phyloP scores from a whole-genome alignment of 2,113 vertebrate species.

The Electrona antarctica region DNA sequence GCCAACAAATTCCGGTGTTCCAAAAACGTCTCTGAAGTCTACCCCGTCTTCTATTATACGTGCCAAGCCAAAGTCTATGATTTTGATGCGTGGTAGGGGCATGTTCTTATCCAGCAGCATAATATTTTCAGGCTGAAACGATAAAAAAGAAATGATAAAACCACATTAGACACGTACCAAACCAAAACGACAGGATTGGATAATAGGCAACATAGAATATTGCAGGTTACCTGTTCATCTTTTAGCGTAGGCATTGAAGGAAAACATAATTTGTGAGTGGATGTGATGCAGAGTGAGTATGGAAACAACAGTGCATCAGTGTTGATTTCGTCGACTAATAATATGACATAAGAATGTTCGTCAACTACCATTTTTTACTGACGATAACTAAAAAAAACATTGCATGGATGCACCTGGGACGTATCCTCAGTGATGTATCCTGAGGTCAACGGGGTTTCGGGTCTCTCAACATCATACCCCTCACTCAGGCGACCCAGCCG shows the following conservation, averaged over 20 bases:
- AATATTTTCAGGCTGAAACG: slow-evolving; percentile 94
- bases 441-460: no score
- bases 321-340: no score
- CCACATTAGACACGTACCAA: neutral
- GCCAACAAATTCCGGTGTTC: slow-evolving; percentile 98
- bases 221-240: slow-evolving; percentile 53
- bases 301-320: slow-evolving; percentile 15
- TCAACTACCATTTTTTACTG: neutral
- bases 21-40: slow-evolving; percentile 98
- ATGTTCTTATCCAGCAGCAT: slow-evolving; percentile 94
- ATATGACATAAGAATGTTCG: neutral
- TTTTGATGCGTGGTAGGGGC: slow-evolving; percentile 89
- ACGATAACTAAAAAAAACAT: no score
- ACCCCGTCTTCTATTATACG: slow-evolving; percentile 93
- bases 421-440: no score
- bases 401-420: no score
- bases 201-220: neutral
- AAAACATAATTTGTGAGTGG: slow-evolving; percentile 27
- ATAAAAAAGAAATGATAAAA: slow-evolving; percentile 33
- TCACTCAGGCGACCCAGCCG: no score
- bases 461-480: no score
- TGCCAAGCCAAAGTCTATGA: slow-evolving; percentile 97
- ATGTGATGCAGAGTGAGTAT: neutral
- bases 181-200: neutral
- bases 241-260: slow-evolving; percentile 47